These are phyloP conservation scores for Copidosoma aretas DNA, from an alignment of 2,888 invertebrate species.

Conservation along the genomic window DNA sequence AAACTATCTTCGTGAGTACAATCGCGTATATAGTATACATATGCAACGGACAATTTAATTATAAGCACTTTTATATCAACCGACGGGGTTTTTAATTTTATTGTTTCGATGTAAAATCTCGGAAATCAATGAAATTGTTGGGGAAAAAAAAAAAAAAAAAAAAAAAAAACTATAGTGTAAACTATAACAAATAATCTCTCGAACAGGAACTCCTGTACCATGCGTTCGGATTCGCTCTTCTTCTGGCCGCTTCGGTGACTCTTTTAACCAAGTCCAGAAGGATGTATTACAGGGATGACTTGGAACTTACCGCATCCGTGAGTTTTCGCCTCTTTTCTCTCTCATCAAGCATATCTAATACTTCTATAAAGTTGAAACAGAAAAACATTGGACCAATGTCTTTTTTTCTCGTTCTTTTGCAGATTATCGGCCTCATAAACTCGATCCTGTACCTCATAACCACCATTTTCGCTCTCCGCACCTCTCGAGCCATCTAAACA, in stretches of 20 bases:
- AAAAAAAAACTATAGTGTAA: slow-evolving; percentile 10
- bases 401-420: slow-evolving; percentile 57
- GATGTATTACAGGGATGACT: slow-evolving; percentile 8
- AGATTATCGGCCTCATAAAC: slow-evolving; percentile 80
- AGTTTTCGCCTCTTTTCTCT: slow-evolving; percentile 56
- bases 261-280: slow-evolving; percentile 62
- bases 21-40: background rate
- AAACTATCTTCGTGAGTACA: slow-evolving; percentile 78
- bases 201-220: slow-evolving; percentile 85
- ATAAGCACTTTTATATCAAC: no score
- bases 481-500: slow-evolving; percentile 76
- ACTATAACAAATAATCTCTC: slow-evolving; percentile 16
- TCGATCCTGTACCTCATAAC: slow-evolving; percentile 77
- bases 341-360: background rate
- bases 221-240: slow-evolving; percentile 74
- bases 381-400: slow-evolving; percentile 1
- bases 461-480: slow-evolving; percentile 77
- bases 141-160: slow-evolving; percentile 5
- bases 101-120: no score
- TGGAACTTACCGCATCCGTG: slow-evolving; percentile 77
- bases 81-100: no score
- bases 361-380: background rate
- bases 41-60: no score
- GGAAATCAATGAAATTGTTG: background rate
- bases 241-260: slow-evolving; percentile 74